phyloP scores from a whole-genome alignment of 64 coral and sea anemone genomes.

The Pocillopora verrucosa region DNA sequence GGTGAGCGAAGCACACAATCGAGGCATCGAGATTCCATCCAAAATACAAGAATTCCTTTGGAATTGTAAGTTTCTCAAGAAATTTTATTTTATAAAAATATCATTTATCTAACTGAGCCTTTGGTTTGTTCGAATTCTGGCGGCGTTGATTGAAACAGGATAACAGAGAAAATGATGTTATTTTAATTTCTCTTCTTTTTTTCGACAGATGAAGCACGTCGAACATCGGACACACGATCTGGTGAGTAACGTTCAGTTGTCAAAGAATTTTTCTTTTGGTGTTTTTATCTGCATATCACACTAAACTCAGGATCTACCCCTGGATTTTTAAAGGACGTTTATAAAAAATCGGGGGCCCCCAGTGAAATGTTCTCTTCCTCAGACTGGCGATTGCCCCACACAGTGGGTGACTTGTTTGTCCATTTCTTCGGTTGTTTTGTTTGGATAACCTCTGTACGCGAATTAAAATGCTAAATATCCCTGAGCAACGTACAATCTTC shows the following conservation, averaged over 20 bases:
- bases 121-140: not conserved
- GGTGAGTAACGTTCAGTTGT: not conserved
- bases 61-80: constrained; percentile 19
- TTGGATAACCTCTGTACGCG: no score
- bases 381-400: no score
- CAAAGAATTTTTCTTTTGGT: no score
- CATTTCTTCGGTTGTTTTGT: no score
- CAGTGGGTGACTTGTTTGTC: no score
- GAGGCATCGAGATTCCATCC: constrained; percentile 23
- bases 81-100: not conserved
- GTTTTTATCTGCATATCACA: no score
- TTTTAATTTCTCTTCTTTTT: not conserved
- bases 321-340: no score
- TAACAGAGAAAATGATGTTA: not conserved
- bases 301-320: no score
- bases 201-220: constrained; percentile 15
- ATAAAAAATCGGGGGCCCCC: no score
- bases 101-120: not conserved
- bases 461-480: no score
- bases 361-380: no score
- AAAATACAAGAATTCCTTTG: constrained; percentile 19
- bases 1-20: constrained; percentile 9
- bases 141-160: not conserved
- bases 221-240: not conserved
- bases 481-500: no score